These are phyloP conservation scores for Drosophila algonquin DNA, from an alignment of 2,888 invertebrate species.

Conservation along the genomic window DNA sequence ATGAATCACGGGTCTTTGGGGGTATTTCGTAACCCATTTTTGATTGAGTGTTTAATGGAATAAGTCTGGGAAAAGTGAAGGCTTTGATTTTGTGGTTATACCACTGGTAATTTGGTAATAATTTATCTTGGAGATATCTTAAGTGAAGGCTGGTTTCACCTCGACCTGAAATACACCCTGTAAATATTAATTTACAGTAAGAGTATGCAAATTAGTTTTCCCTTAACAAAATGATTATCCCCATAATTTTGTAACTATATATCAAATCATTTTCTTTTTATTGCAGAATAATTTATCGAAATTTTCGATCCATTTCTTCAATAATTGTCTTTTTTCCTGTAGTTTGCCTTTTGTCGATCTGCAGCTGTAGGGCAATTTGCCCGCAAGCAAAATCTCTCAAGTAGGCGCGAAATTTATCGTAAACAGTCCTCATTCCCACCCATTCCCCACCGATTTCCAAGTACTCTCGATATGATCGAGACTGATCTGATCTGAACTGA, in stretches of 20 bases:
- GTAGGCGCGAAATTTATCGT: conserved; percentile 74
- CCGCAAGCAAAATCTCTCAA: conserved; percentile 58
- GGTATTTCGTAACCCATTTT: background rate
- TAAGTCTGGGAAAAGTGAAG: too few relatives aligned
- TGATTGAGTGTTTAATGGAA: background rate
- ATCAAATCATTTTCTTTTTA: too few relatives aligned
- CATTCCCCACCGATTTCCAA: conserved; percentile 22
- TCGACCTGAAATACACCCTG: too few relatives aligned
- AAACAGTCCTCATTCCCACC: conserved; percentile 48
- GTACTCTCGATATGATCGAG: conserved; percentile 33
- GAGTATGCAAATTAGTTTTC: too few relatives aligned
- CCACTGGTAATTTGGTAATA: background rate
- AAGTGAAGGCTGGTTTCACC: too few relatives aligned
- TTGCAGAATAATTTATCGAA: too few relatives aligned
- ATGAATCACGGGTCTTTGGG: background rate
- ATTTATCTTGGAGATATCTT: background rate
- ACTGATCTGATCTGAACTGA: conserved; percentile 15
- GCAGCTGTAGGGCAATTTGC: too few relatives aligned
- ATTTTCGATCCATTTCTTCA: too few relatives aligned
- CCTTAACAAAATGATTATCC: too few relatives aligned
- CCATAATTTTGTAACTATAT: too few relatives aligned
- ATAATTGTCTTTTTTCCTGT: background rate
- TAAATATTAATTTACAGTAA: too few relatives aligned
- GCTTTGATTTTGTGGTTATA: background rate
- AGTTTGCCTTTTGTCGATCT: conserved; percentile 1